Evolutionary conservation across 2,888 invertebrate genomes (phyloP), one percentile per base, ranked within the genome.

Genomic region (Plebejus melissa): DNA sequence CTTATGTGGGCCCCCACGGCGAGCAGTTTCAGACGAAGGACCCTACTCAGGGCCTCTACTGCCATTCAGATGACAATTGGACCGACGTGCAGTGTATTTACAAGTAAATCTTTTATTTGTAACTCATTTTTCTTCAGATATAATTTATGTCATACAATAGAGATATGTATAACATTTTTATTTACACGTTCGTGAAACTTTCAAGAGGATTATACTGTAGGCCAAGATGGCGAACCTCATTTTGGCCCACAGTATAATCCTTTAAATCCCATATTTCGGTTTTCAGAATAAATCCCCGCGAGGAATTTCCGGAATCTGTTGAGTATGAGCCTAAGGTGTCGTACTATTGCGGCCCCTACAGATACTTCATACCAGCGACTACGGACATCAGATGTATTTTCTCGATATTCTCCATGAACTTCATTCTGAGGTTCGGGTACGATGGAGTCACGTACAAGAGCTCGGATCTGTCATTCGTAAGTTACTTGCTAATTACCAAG

Each of bases 401-500:
- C 87, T 90, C 90, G n/a, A 90, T 93, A 16, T 92, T 93, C 81
- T 86, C 92, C 7, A 93, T 93, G 93, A 93, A 93, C 81, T 93
- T 93, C 79, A 83, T 93, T 9, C 86, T 93, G 76, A 80, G 91
- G 0, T 93, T 93, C 75, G 93, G 90, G 0, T 92, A 91, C 77
- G 93, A 93, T 58, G 93, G 93, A 1, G 91, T 93, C 76, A 90
- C 87, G 0, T 93, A 93, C 69, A 92, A 91, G 80, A 92, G 90
- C 80, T 90, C 90, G 0, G 93, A 93, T 76, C 79, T 93, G 7
- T 86, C 90, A 0, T 93, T 93, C 77, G 93, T 93, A 71, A 88
- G 93, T 90, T 11, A 11, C 4, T 54, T 54, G 16, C 4, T 54
- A 54, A 46, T 46, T 46, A 46, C 46, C 9, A 46, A 46, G 46